Conservation (phyloP, 2,888 invertebrate species). For the Drosophila robusta region DNA sequence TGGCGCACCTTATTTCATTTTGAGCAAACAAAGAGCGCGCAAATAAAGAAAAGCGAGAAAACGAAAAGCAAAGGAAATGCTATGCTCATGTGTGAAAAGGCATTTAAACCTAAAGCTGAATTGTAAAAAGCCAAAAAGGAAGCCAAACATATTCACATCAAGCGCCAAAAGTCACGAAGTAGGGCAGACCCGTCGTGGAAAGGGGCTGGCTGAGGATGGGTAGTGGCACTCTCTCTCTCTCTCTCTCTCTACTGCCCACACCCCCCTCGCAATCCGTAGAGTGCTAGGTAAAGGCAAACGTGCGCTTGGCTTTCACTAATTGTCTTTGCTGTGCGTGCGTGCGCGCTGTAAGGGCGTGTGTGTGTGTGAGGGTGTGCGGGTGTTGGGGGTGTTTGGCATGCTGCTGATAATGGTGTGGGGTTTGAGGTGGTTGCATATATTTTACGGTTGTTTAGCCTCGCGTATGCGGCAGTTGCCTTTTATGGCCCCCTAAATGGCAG, state of each 20-base stretch:
- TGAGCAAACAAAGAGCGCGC: slow-evolving; percentile 57
- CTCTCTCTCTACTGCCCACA: neutral
- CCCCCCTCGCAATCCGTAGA: neutral
- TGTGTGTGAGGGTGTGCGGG: slow-evolving; percentile 22
- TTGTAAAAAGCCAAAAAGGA: slow-evolving; percentile 54
- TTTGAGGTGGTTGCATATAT: slow-evolving; percentile 64
- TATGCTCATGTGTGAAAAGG: slow-evolving; percentile 68
- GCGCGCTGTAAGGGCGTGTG: slow-evolving; percentile 26
- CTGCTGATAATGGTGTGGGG: slow-evolving; percentile 13
- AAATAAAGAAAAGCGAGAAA: slow-evolving; percentile 42
- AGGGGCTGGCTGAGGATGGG: slow-evolving; percentile 4
- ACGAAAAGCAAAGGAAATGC: slow-evolving; percentile 26
- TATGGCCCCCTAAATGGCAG: slow-evolving; percentile 58
- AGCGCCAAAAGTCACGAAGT: slow-evolving; percentile 74
- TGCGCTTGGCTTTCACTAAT: slow-evolving; percentile 71
- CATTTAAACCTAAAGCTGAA: slow-evolving; percentile 45
- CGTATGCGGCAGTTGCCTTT: slow-evolving; percentile 74
- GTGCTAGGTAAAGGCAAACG: slow-evolving; percentile 41
- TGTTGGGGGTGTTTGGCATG: slow-evolving; percentile 8
- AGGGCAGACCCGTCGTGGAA: slow-evolving; percentile 10
- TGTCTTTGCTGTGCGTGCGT: slow-evolving; percentile 73
- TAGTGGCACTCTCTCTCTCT: slow-evolving; percentile 4
- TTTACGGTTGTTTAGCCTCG: slow-evolving; percentile 77
- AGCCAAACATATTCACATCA: slow-evolving; percentile 64
- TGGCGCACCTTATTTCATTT: slow-evolving; percentile 70